Base-by-base conservation (phyloP, 2,888 invertebrate genomes). In the Drosophila mercatorum region DNA sequence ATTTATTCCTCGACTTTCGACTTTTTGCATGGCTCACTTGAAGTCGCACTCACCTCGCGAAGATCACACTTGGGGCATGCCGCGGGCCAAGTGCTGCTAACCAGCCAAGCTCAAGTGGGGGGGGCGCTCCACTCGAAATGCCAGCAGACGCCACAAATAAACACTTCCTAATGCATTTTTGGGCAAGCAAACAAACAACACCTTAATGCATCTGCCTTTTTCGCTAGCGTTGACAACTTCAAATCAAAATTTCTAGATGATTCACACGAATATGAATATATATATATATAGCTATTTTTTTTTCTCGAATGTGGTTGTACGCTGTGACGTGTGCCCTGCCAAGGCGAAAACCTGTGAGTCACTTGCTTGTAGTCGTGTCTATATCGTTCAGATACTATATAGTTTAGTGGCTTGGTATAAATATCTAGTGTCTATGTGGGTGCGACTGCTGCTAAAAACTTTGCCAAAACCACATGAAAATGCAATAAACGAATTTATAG, bases 21-120 rank as follows among this genome's bases (percentile, higher is more conserved):
- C 87, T 84, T 88, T 81, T 80, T 36, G 88, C 82, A 79, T 62
- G 81, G 62, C 74, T 60, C 78, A 69, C 58, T 80, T 73, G 68
- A 78, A 55, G 59, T 44, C 51, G 51, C 44, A 55, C 51, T 51
- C 51, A 38, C 64, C 36, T 5, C 66, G 28, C 49, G 44, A 47
- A 53, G 57, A 73, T 67, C 76, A 53, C 53, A 71, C 68, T 66
- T 65, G 44, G 41, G 51, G 58, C 55, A 73, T 44, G 55, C 55
- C 55, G 41, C 55, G 38, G 36, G 63, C 75, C 62, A 76, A 79
- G 76, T 76, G 76, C 64, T 53, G 8, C 17, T 17, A 17, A n/a
- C 53, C 47, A 46, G 68, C 65, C 64, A 66, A 55, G 83, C 86
- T 88, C 83, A 88, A 83, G 82, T 83, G 22, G 22, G 2, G 22